Evolutionary conservation across 1,140 invertebrate genomes (phyloP), one percentile per base, ranked within the genome.

Genomic region (Listronotus bonariensis): DNA sequence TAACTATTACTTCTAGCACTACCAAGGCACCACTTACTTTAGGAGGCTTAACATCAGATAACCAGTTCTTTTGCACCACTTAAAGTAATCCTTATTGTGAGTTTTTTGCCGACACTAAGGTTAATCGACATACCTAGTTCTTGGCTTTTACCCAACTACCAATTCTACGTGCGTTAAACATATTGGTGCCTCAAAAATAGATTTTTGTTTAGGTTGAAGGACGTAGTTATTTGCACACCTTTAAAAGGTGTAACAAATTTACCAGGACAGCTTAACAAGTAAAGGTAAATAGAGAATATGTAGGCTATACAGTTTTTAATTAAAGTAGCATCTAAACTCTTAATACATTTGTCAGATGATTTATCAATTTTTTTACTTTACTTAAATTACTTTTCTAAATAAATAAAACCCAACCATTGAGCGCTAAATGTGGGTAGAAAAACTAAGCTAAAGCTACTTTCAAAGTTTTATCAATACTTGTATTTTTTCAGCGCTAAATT

Each of bases 121-220:
- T 43, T 48, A 55, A 41, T 4, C 51, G 60, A 55, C 60, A 63
- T 63, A 46, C 36, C 52, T 55, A 63, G 51, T 46, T 63, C 41
- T 55, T 63, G 60, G 60, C 60, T 55, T 31, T 63, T 63, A 41
- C 60, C 60, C 60, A 63, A 63, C 60, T 63, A 46, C 18, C 15
- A 48, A 63, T 17, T 49, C 15, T 61, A 36, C 58, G 58, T 36
- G 17, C 49, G 36, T 17, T 55, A 36, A 38, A 54, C 42, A 38
- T 42, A 63, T 51, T 41, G 59, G 9, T 11, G 6, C 12, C 15
- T 41, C 49, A 48, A 55, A 63, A 63, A 63, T 63, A 63, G 60
- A 55, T 40, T 55, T 63, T 45, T 63, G 51, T 55, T 63, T 63
- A 55, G 32, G 41, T 61, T 63, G 41, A 55, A 55, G 43, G 52